These are phyloP conservation scores for Numenius phaeopus DNA, from an alignment of 2,797 vertebrate genomes.

Conservation along the genomic window DNA sequence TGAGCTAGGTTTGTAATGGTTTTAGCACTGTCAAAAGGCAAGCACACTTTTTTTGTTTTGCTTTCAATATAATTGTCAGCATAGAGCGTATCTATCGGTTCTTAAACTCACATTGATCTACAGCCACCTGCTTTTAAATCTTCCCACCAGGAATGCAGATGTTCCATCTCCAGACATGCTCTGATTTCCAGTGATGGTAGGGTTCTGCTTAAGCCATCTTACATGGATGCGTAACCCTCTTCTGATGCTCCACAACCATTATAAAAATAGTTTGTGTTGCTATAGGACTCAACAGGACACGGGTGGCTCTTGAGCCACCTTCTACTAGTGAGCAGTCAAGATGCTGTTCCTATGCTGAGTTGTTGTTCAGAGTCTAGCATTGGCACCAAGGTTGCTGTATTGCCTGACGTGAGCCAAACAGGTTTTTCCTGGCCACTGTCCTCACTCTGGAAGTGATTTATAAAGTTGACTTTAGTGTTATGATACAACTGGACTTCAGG, in stretches of 20 bases:
- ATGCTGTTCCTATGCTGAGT: background rate
- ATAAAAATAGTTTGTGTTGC: background rate
- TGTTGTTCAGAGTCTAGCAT: fast-evolving
- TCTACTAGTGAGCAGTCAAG: background rate
- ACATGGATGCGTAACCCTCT: fast-evolving
- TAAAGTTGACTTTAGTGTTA: background rate
- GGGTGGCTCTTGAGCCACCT: background rate
- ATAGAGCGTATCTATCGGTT: background rate
- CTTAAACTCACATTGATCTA: background rate
- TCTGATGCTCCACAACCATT: background rate
- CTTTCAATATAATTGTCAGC: background rate
- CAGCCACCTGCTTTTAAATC: background rate
- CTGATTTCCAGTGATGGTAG: background rate
- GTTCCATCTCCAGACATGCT: background rate
- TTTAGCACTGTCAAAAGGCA: background rate
- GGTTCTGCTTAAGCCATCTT: background rate
- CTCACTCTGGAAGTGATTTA: background rate
- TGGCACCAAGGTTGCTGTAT: fast-evolving
- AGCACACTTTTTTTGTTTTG: background rate
- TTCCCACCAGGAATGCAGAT: background rate
- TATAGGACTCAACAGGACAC: fast-evolving
- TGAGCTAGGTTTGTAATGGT: background rate
- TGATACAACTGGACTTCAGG: background rate
- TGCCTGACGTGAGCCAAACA: background rate
- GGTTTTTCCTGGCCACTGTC: background rate